Percentiles rank a stretch among this genome's conserved stretches.
Conservation (phyloP, 2,888 invertebrate species). For the Temnothorax rugatulus region DNA sequence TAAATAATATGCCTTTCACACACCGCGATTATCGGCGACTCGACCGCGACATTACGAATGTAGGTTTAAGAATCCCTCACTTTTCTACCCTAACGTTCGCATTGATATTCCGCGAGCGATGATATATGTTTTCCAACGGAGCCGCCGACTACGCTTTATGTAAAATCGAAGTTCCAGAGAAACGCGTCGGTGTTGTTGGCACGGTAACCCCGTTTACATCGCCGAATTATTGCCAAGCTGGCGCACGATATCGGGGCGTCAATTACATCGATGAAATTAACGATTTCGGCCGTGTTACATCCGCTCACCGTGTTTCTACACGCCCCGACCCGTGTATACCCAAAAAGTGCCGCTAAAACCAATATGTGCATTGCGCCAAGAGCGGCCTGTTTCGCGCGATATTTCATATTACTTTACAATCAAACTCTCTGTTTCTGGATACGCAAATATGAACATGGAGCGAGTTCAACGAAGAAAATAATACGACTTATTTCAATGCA, state of each 20-base stretch:
- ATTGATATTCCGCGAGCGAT: slow-evolving; percentile 62
- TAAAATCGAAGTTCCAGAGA: slow-evolving; percentile 64
- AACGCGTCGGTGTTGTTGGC: slow-evolving; percentile 57
- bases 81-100: slow-evolving; percentile 50
- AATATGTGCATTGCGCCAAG: slow-evolving; percentile 48
- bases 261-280: slow-evolving; percentile 74
- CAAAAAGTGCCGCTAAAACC: slow-evolving; percentile 41
- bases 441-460: background rate
- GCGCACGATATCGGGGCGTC: slow-evolving; percentile 66
- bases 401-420: slow-evolving; percentile 54
- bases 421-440: slow-evolving; percentile 12
- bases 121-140: slow-evolving; percentile 32
- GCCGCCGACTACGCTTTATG: slow-evolving; percentile 51
- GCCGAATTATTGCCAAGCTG: slow-evolving; percentile 74
- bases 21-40: background rate
- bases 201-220: slow-evolving; percentile 67
- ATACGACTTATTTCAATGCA: background rate
- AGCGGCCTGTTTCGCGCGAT: slow-evolving; percentile 26
- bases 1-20: slow-evolving; percentile 18
- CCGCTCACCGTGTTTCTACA: slow-evolving; percentile 12
- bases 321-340: slow-evolving; percentile 11
- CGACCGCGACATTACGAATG: background rate
- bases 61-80: slow-evolving; percentile 14
- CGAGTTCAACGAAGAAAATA: background rate
- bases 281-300: slow-evolving; percentile 61